A percentile compares a stretch with the other conserved stretches of the same genome.
phyloP scores from a whole-genome alignment of 2,797 vertebrate genomes.

The Phalanger gymnotis region DNA sequence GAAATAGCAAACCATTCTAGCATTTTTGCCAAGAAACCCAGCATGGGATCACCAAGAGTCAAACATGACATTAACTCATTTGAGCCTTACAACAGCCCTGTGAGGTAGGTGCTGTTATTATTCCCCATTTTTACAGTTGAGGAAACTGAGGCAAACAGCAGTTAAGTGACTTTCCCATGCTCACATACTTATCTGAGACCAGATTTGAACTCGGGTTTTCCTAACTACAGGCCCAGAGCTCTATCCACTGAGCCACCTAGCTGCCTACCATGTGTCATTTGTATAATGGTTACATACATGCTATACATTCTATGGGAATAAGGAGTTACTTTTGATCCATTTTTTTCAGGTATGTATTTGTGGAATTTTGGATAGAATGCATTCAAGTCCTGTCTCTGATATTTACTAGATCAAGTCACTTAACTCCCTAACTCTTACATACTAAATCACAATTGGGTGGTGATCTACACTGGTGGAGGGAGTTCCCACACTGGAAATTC shows the following conservation, averaged over 20 bases:
- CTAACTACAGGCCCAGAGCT: background rate
- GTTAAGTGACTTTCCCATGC: background rate
- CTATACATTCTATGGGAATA: slow-evolving; percentile 3
- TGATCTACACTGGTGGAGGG: background rate
- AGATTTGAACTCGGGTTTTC: background rate
- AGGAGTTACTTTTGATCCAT: slow-evolving; percentile 28
- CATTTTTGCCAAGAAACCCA: background rate
- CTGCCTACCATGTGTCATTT: background rate
- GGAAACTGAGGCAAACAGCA: background rate
- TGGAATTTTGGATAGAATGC: slow-evolving; percentile 12
- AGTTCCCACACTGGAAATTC: background rate
- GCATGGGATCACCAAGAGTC: background rate
- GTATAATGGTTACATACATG: background rate
- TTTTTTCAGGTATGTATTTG: slow-evolving; percentile 21
- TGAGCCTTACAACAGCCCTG: background rate
- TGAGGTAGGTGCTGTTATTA: background rate
- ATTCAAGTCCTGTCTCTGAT: slow-evolving; percentile 24
- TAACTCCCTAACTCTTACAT: background rate
- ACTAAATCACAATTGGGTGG: background rate
- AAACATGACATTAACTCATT: background rate
- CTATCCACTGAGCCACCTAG: background rate
- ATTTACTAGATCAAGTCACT: background rate
- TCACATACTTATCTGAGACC: background rate
- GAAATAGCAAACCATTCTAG: background rate
- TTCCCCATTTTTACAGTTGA: background rate